phyloP scores from a whole-genome alignment of 1,140 invertebrate genomes.

The Drosophila grimshawi region DNA sequence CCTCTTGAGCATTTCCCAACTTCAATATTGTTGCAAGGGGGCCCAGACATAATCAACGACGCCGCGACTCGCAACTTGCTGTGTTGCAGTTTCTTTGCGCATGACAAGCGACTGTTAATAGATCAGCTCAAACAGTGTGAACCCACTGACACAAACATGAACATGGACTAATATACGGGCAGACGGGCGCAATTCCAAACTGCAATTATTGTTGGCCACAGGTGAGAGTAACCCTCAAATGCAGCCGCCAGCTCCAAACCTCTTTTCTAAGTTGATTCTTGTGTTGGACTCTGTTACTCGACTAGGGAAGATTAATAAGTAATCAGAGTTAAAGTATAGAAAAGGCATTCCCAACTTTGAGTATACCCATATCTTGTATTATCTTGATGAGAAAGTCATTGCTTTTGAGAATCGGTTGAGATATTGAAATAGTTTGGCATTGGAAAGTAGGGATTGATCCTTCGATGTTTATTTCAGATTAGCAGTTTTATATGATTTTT shows the following conservation, averaged over 20 bases:
- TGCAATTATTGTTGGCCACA: background rate
- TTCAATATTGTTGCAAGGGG: slow-evolving; percentile 75
- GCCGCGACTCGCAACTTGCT: background rate
- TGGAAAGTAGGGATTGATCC: too few species aligned
- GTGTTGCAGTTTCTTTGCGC: slow-evolving; percentile 28
- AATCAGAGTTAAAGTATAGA: too few species aligned
- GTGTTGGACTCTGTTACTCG: slow-evolving; percentile 12
- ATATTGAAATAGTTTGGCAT: too few species aligned
- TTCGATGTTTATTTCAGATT: too few species aligned
- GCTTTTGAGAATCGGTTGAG: too few species aligned
- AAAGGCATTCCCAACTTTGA: too few species aligned
- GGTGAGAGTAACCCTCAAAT: slow-evolving; percentile 18
- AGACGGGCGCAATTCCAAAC: background rate
- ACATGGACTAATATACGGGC: background rate
- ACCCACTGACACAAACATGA: slow-evolving; percentile 33
- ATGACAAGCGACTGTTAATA: slow-evolving; percentile 64
- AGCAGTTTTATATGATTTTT: too few species aligned
- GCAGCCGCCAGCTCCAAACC: slow-evolving; percentile 33
- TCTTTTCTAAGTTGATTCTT: slow-evolving; percentile 53
- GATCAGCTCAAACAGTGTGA: slow-evolving; percentile 70
- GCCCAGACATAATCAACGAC: slow-evolving; percentile 65
- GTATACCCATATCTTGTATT: too few species aligned
- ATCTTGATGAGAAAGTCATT: too few species aligned
- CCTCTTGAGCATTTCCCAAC: slow-evolving; percentile 72
- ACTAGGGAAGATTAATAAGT: background rate